Evolutionary conservation across 2,113 vertebrate species (phyloP).

Genomic region (Catharus bicknelli): DNA sequence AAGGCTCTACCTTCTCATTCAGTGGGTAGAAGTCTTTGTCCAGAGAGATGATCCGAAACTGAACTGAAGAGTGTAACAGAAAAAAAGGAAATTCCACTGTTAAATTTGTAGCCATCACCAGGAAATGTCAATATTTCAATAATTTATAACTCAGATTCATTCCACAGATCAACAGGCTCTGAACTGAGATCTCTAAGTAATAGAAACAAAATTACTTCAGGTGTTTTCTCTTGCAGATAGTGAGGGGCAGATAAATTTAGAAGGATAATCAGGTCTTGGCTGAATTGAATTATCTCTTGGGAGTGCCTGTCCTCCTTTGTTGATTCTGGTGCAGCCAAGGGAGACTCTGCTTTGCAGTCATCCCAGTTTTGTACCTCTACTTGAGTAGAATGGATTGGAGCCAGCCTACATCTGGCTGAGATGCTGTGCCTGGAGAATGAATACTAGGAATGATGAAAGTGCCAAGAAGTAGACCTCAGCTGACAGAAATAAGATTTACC

Average conservation of each 20-base stretch:
- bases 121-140: background rate
- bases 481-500: background rate
- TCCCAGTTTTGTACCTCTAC: background rate
- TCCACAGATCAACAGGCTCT: background rate
- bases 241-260: background rate
- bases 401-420: background rate
- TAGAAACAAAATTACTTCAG: background rate
- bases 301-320: background rate
- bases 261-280: background rate
- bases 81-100: slow-evolving; percentile 10
- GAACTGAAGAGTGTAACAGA: slow-evolving; percentile 41
- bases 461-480: background rate
- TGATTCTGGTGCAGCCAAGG: background rate
- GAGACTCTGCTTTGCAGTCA: background rate
- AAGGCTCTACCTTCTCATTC: slow-evolving; percentile 69
- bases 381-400: background rate
- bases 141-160: background rate
- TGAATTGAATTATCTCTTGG: background rate
- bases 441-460: background rate
- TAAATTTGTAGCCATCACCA: background rate
- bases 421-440: background rate
- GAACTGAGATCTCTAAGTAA: background rate
- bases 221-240: background rate
- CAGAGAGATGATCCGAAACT: slow-evolving; percentile 71
- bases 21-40: slow-evolving; percentile 67